These are phyloP conservation scores for Hippocampus zosterae DNA, from an alignment of 2,113 vertebrate genomes.

Conservation along the genomic window DNA sequence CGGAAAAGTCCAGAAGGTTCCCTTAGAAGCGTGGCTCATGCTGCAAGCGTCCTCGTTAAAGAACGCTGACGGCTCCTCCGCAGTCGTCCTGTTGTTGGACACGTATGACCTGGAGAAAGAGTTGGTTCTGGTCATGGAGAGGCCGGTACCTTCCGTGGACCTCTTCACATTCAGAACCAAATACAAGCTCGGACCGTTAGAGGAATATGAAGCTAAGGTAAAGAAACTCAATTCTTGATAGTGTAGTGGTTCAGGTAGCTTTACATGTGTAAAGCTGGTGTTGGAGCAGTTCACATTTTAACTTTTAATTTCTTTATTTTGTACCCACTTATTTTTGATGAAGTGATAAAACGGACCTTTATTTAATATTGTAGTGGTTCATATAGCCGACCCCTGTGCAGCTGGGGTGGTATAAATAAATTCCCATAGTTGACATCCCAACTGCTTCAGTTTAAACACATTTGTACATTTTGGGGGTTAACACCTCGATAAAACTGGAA, in stretches of 20 bases:
- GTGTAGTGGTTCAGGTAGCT: no score
- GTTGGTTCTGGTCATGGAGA: conserved; percentile 11
- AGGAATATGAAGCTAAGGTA: conserved; percentile 6
- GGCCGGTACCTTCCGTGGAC: conserved; percentile 4
- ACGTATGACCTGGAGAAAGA: conserved; percentile 1
- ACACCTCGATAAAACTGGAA: no score
- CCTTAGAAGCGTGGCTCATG: conserved; percentile 5
- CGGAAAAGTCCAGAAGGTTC: not conserved
- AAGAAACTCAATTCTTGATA: not conserved
- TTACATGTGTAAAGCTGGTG: not conserved
- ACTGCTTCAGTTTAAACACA: no score
- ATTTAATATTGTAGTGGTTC: no score
- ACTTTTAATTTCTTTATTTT: no score
- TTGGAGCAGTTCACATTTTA: no score
- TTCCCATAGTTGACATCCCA: no score
- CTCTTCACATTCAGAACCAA: conserved; percentile 1
- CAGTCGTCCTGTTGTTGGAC: conserved; percentile 4
- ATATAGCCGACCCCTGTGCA: no score
- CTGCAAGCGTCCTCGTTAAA: conserved; percentile 1
- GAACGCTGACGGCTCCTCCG: not conserved
- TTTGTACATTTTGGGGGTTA: no score
- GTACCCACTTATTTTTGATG: no score
- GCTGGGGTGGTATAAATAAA: no score
- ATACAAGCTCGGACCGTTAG: not conserved
- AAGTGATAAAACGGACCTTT: no score